Evolutionary conservation across 1,140 invertebrate genomes (phyloP), one percentile per base, ranked within the genome.

Genomic region (Lutraria rhynchaena): DNA sequence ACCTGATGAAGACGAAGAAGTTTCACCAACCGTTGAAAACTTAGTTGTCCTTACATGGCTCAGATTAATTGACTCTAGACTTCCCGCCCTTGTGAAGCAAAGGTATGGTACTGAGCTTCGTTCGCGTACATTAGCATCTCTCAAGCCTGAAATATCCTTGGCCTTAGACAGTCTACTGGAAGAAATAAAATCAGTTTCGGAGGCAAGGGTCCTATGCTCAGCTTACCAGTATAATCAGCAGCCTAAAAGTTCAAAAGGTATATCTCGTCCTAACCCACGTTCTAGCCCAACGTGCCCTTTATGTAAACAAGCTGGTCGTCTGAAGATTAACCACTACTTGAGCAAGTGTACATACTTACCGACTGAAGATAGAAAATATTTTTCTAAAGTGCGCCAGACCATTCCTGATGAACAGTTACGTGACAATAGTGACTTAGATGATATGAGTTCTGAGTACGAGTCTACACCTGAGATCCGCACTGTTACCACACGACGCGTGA

Each of bases 1-100:
- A 0, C 61, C 80, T 19, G 63, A 19, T 13, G 65, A 53, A 2
- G 85, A 88, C 57, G 82, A 86, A 44, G 86, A 87, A 55, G 0
- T 87, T 13, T 63, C 83, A 0, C 83, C 85, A 22, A 53, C 83
- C 2, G 46, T 86, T 5, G 87, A 87, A 76, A 86, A 87, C 63
- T 31, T 88, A 4, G 44, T 88, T 11, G 82, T 84, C 0, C 49
- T 88, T 11, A 86, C 80, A 3, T 71, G 46, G 69, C 29, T 71
- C 19, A 19, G 69, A 35, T 27, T 71, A 3, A 55, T 71, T 19
- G 27, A 71, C 27, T 11, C 1, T 1, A 35, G 33, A 7, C 37
- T 71, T 2, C 69, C 46, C 2, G 13, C 2, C 37, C 31, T 55
- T 33, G 49, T 55, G 33, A 71, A 71, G 31, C 69, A 71, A 17